Evolutionary conservation across 2,888 invertebrate species (phyloP), one percentile per base, ranked within the genome.

Genomic region (Dasypolia templi): DNA sequence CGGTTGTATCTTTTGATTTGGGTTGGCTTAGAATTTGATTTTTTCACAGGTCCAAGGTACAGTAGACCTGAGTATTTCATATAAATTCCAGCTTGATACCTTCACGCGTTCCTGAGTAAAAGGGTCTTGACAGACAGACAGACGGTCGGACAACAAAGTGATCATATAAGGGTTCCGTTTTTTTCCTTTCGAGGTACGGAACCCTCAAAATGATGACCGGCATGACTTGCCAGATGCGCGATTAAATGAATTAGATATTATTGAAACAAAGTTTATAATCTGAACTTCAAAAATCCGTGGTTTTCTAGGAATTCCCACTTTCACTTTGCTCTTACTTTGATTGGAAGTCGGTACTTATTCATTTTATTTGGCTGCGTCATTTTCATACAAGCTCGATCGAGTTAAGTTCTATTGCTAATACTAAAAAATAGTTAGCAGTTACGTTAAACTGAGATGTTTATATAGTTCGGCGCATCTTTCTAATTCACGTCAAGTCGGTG

Each of bases 331-430:
- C 63, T 17, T 17, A 56, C 35, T 51, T 39, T 62, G 14, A 66
- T 72, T 58, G 19, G 26, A 62, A 53, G 6, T 51, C 44, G 1
- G 62, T 70, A 53, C 2, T 55, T 70, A 53, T 46, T 46, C 1
- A 71, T 55, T 46, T 51, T 14, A 72, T 65, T 44, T 44, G 44
- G 53, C 61, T 58, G 22, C 46, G 22, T 39, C 14, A 58, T 61
- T 67, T 61, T 61, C n/a, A 35, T 26, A 49, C 32, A 26, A 29
- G 46, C 49, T 51, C 7, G 14, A 55, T 26, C 32, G 14, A 56
- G 75, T 42, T 32, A 75, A 80, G 32, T 64, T n/a, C 32, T 68
- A 62, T 11, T 42, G 69, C 46, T 70, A 75, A 81, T 81, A 75
- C 49, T 35, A 53, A 9, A 65, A 46, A 53, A 49, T 64, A 26